A percentile compares a stretch with the other conserved stretches of the same genome.
Conservation (phyloP, 2,797 vertebrate species). For the Botia almorhae region DNA sequence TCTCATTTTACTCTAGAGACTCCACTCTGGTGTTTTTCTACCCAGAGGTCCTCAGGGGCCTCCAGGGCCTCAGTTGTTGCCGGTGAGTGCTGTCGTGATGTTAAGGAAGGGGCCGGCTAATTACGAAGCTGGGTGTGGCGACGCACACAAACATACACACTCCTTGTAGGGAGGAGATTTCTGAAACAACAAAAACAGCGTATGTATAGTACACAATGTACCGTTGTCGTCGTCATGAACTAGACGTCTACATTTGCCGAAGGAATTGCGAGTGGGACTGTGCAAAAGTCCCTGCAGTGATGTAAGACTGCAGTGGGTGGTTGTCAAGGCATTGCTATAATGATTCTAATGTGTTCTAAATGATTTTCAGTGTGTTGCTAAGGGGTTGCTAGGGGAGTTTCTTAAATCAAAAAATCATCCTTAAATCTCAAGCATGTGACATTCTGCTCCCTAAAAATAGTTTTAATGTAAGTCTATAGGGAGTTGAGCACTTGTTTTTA, state of each 20-base stretch:
- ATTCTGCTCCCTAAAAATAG: background rate
- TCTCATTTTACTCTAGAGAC: conserved; percentile 30
- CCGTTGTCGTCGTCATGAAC: background rate
- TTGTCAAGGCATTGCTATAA: background rate
- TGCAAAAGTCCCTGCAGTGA: background rate
- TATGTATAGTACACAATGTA: background rate
- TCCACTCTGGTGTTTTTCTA: conserved; percentile 42
- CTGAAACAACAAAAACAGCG: conserved; percentile 41
- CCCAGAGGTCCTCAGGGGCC: conserved; percentile 36
- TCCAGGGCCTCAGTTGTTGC: conserved; percentile 57
- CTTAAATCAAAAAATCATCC: background rate
- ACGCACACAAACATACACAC: background rate
- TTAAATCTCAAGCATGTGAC: background rate
- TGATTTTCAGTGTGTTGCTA: background rate
- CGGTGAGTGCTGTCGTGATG: conserved; percentile 41
- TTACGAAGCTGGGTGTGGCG: conserved; percentile 39
- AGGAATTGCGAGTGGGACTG: background rate
- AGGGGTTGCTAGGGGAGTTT: background rate
- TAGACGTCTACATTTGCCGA: background rate
- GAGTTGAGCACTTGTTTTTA: background rate
- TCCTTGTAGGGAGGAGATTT: conserved; percentile 32
- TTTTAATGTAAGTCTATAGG: background rate
- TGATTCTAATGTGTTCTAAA: background rate
- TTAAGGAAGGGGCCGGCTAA: conserved; percentile 51
- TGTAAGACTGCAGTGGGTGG: background rate